Base-by-base conservation (phyloP, 1,140 invertebrate genomes). In the Papilio dardanus region DNA sequence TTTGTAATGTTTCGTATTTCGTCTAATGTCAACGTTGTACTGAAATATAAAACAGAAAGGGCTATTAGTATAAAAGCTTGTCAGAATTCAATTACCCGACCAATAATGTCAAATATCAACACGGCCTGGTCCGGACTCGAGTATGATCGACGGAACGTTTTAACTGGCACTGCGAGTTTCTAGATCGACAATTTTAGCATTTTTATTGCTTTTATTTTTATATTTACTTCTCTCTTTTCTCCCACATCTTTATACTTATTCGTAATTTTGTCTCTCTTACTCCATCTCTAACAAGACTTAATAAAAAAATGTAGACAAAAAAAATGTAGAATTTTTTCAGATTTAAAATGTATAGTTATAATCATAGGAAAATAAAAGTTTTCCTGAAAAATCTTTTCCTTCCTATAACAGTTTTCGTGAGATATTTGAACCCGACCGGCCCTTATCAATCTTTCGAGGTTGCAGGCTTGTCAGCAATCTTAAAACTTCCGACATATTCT, bases 41-140 rank as follows among this genome's bases (percentile, higher is more conserved):
- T 28, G 62, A 77, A 83, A 84, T 80, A 79, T 78, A 79, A 81
- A 82, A 79, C 77, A 81, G 79, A 80, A 80, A 83, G 81, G 81
- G 80, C 85, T 85, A 84, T 84, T 80, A 85, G 77, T 86, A 84
- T 83, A 86, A 87, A 85, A 83, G 83, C 84, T 83, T 83, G 79
- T 83, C 82, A 82, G 83, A 88, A 89, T 89, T 89, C 85, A 88
- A 89, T 89, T 89, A 87, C 80, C 73, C 82, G 77, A 82, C 83
- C 83, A 84, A 86, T 87, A 86, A 86, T 86, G 87, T 89, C 83
- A 87, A 86, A 86, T 80, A 85, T 82, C 83, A 85, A 81, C 80
- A 81, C 62, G 76, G 79, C 69, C 46, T 58, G 50, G 46, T 58
- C 31, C 16, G 71, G 46, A 73, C 46, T 66, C 30, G 68, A 77